These are phyloP conservation scores for Diloba caeruleocephala DNA, from an alignment of 2,888 invertebrate genomes.

Conservation along the genomic window DNA sequence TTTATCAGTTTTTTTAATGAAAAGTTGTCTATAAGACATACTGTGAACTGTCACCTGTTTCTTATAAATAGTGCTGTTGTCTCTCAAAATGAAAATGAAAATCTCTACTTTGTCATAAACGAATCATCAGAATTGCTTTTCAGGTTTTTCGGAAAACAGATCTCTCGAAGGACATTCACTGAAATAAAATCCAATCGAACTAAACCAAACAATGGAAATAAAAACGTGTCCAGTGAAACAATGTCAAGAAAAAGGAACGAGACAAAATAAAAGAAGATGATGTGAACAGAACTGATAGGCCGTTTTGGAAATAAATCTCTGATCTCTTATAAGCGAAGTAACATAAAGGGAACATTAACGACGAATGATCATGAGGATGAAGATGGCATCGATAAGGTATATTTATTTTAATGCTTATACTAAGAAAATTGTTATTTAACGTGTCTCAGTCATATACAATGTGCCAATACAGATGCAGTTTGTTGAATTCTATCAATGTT, in stretches of 20 bases:
- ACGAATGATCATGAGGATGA: slow-evolving; percentile 76
- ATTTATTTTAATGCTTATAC: slow-evolving; percentile 64
- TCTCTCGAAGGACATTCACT: slow-evolving; percentile 89
- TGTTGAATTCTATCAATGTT: slow-evolving; percentile 60
- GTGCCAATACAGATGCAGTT: slow-evolving; percentile 71
- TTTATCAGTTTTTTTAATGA: slow-evolving; percentile 69
- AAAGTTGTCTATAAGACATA: slow-evolving; percentile 78
- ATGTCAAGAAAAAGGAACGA: slow-evolving; percentile 80
- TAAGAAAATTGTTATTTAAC: slow-evolving; percentile 63
- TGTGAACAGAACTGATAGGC: slow-evolving; percentile 86
- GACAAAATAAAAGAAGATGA: slow-evolving; percentile 79
- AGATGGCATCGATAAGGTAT: slow-evolving; percentile 69
- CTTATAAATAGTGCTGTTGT: slow-evolving; percentile 77
- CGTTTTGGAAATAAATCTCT: slow-evolving; percentile 88
- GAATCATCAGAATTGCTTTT: slow-evolving; percentile 70
- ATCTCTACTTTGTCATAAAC: slow-evolving; percentile 73
- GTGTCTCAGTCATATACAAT: slow-evolving; percentile 72
- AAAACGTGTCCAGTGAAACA: slow-evolving; percentile 76
- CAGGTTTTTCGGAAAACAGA: slow-evolving; percentile 86
- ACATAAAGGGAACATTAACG: slow-evolving; percentile 79
- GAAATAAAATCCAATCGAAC: slow-evolving; percentile 68
- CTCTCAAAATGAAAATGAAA: slow-evolving; percentile 79
- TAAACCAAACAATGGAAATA: slow-evolving; percentile 65
- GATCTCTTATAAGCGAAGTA: slow-evolving; percentile 84
- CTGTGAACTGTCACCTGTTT: slow-evolving; percentile 75